phyloP scores from a whole-genome alignment of 2,797 vertebrate species.

The Chelonia mydas region DNA sequence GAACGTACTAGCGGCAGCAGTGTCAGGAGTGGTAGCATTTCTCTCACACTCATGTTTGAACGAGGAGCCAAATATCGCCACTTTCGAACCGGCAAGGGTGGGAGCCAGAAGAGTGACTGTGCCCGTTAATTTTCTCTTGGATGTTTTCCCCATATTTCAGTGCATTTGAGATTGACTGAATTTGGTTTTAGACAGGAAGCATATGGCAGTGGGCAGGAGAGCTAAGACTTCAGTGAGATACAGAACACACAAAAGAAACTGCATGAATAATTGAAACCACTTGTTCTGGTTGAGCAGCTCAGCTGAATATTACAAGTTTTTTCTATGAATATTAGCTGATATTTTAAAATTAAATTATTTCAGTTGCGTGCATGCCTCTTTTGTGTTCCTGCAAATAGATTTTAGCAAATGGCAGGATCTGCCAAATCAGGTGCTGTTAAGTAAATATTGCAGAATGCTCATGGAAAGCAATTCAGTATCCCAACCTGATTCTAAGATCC shows the following conservation, averaged over 20 bases:
- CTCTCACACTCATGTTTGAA: background rate
- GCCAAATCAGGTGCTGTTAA: background rate
- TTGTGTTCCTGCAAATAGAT: conserved; percentile 3
- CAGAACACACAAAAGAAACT: background rate
- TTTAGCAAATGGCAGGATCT: conserved; percentile 33
- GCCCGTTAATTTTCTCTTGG: background rate
- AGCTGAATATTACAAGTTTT: conserved; percentile 13
- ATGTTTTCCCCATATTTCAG: background rate
- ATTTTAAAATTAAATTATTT: conserved; percentile 39
- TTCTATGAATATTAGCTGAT: background rate
- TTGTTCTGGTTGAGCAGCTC: background rate
- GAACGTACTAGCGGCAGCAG: background rate
- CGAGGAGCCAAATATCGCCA: background rate
- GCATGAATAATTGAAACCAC: background rate
- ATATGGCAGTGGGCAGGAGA: background rate
- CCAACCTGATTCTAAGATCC: background rate
- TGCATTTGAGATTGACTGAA: background rate
- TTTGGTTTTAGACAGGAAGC: background rate
- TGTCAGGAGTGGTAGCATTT: rapidly evolving
- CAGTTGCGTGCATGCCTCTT: background rate
- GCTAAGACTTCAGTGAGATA: background rate
- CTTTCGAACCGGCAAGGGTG: background rate
- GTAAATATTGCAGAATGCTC: background rate
- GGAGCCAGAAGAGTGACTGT: background rate
- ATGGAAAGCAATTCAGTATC: background rate